phyloP scores from a whole-genome alignment of 2,888 invertebrate genomes.

The Acanthococcus lagerstroemiae region DNA sequence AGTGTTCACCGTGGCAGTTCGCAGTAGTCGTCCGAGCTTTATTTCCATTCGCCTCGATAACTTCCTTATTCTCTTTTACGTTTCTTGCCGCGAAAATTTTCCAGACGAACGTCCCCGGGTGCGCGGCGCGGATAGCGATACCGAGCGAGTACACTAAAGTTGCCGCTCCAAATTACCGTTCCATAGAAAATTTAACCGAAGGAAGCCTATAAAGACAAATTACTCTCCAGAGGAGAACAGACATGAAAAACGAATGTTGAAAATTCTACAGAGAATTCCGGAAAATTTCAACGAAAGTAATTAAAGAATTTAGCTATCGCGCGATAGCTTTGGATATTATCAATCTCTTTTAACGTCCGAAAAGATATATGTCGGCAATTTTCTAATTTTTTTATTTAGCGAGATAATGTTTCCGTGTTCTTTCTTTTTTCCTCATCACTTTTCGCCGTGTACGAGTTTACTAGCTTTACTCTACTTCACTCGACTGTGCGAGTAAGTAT shows the following conservation, averaged over 20 bases:
- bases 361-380: conserved; percentile 6
- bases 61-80: too few relatives aligned
- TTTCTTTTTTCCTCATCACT: background rate
- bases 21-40: too few relatives aligned
- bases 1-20: too few relatives aligned
- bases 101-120: too few relatives aligned
- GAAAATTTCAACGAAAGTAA: conserved; percentile 20
- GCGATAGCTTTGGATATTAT: conserved; percentile 21
- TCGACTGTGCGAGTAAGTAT: too few relatives aligned
- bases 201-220: conserved; percentile 25
- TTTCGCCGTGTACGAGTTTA: too few relatives aligned
- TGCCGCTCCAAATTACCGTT: background rate
- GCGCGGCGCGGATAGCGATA: too few relatives aligned
- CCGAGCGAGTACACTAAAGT: background rate
- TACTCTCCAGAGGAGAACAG: conserved; percentile 22
- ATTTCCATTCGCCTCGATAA: too few relatives aligned
- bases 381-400: background rate
- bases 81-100: too few relatives aligned
- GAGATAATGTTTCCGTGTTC: background rate
- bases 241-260: conserved; percentile 25
- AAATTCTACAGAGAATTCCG: conserved; percentile 24
- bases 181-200: conserved; percentile 3
- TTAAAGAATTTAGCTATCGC: conserved; percentile 15
- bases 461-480: too few relatives aligned
- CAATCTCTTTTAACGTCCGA: conserved; percentile 25